phyloP scores from a whole-genome alignment of 2,888 invertebrate species.

The Selenia dentaria region DNA sequence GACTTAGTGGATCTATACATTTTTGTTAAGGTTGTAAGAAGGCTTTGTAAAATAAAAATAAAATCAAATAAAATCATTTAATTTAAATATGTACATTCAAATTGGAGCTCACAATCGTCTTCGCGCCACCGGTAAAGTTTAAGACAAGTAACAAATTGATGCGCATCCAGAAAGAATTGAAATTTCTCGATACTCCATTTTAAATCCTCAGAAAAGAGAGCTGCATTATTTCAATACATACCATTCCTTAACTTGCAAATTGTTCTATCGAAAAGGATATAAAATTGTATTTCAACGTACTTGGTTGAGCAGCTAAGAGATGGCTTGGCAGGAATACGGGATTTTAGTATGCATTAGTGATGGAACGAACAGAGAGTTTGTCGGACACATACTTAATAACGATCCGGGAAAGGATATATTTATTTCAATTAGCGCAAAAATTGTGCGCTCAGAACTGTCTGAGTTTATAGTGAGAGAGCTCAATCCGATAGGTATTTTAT shows the following conservation, averaged over 20 bases:
- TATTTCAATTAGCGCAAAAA: no score
- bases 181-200: slow-evolving; percentile 11
- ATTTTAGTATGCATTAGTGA: slow-evolving; percentile 3
- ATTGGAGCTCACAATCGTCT: no score
- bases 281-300: slow-evolving; percentile 30
- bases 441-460: no score
- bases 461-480: no score
- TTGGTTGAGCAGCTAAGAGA: slow-evolving; percentile 27
- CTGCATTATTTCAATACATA: slow-evolving; percentile 35
- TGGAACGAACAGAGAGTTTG: slow-evolving; percentile 19
- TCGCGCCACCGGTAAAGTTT: neutral
- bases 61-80: no score
- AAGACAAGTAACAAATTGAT: slow-evolving; percentile 8
- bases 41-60: no score
- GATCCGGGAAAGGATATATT: no score
- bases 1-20: no score
- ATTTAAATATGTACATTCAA: no score
- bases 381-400: slow-evolving; percentile 21
- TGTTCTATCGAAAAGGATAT: slow-evolving; percentile 32
- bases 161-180: slow-evolving; percentile 5
- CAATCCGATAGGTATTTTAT: no score
- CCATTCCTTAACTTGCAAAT: slow-evolving; percentile 37
- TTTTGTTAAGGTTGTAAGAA: no score
- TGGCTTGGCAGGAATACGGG: slow-evolving; percentile 24
- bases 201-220: slow-evolving; percentile 17